Evolutionary conservation across 2,113 vertebrate genomes (phyloP).

Genomic region (Trichomycterus rosablanca): DNA sequence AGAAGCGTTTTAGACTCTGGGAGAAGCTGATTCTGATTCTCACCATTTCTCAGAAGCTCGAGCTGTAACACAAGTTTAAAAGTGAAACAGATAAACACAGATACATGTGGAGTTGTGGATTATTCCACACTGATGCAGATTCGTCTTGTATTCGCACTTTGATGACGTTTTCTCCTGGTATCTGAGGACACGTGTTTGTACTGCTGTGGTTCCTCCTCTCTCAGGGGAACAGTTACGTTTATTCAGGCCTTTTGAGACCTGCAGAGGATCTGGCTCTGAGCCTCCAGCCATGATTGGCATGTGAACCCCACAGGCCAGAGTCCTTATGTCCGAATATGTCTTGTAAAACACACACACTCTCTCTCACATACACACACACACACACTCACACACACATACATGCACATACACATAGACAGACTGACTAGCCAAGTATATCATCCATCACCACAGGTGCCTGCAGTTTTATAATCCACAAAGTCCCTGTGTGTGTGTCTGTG

Average conservation of each 20-base stretch:
- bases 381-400: conserved; percentile 2
- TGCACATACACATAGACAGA: conserved; percentile 24
- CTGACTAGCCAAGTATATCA: conserved; percentile 29
- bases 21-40: too few relatives aligned
- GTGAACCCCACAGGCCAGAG: conserved; percentile 33
- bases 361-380: too few relatives aligned
- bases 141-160: too few relatives aligned
- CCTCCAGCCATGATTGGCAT: conserved; percentile 56
- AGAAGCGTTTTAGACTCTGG: too few relatives aligned
- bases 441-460: conserved; percentile 49
- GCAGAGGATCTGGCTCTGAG: conserved; percentile 44
- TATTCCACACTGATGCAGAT: too few relatives aligned
- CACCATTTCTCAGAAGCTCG: too few relatives aligned
- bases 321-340: conserved; percentile 35
- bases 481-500: conserved; percentile 8
- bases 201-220: conserved; percentile 12
- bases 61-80: too few relatives aligned
- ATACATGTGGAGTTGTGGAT: too few relatives aligned
- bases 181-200: not conserved
- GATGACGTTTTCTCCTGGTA: not conserved
- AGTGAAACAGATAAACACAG: too few relatives aligned
- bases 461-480: conserved; percentile 33
- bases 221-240: conserved; percentile 47
- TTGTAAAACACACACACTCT: conserved; percentile 47
- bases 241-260: conserved; percentile 36